phyloP scores from a whole-genome alignment of 2,888 invertebrate genomes.

The Pyrgus malvae region DNA sequence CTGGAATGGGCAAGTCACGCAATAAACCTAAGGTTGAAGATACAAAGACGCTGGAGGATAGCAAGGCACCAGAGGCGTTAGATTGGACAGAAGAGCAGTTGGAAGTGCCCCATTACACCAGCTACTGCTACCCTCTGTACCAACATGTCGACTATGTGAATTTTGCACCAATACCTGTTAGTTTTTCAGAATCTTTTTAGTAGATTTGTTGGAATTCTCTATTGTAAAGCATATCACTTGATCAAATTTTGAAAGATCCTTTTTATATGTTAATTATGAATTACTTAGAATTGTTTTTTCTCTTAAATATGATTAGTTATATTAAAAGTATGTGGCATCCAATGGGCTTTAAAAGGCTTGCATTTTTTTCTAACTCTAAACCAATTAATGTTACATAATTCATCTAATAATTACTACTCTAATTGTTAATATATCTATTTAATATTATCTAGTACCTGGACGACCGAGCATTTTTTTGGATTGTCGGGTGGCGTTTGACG shows the following conservation, averaged over 20 bases:
- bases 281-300: no score
- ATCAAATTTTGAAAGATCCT: constrained; percentile 20
- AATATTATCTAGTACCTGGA: no score
- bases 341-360: no score
- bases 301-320: no score
- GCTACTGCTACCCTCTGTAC: constrained; percentile 48
- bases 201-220: constrained; percentile 21
- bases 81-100: constrained; percentile 55
- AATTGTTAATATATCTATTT: no score
- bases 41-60: constrained; percentile 49
- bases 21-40: constrained; percentile 50
- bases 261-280: neutral
- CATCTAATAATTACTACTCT: no score
- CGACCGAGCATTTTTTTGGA: no score
- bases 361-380: no score
- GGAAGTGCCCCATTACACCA: constrained; percentile 41
- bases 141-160: constrained; percentile 67
- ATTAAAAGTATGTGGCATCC: no score
- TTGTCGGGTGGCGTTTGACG: no score
- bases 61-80: constrained; percentile 38
- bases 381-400: no score
- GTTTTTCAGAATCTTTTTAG: constrained; percentile 37
- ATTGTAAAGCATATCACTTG: constrained; percentile 50
- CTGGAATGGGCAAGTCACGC: constrained; percentile 55
- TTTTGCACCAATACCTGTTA: constrained; percentile 73